Evolutionary conservation across 1,140 invertebrate species (phyloP), one percentile per base, ranked within the genome.

Genomic region (Drosophila murphyi): DNA sequence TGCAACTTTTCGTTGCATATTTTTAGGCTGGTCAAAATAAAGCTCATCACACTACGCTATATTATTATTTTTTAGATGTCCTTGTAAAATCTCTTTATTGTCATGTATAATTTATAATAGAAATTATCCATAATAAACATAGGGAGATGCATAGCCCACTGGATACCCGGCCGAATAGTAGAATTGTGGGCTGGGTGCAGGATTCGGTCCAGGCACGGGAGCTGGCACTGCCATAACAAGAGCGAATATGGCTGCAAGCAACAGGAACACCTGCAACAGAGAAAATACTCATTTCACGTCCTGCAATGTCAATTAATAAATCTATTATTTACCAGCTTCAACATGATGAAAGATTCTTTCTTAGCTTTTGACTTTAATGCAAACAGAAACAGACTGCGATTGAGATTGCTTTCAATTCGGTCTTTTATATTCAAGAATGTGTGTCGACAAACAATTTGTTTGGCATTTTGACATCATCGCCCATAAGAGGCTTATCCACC

Each of bases 81-180:
- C 10, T 35, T 48, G 1, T 52, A 43, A 54, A 3, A 28, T 12
- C 20, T 77, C 10, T 77, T 78, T 78, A 71, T 78, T 78, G 6
- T 45, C 7, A 43, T 5, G 20, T 20, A 20, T 20, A 10, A 70
- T 31, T 8, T 7, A 60, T 51, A 10, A n/a, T 5, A 4, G 4
- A 43, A 43, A 8, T 86, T 45, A 89, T 7, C 82, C 86, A 59
- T 90, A 87, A 68, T 80, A 90, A 47, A 82, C 71, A 63, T 90
- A 90, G 2, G 88, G 83, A 0, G 83, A 91, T 5, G 69, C 60
- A 8, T 90, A 90, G 10, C 54, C 82, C 37, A 85, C 67, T n/a
- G 89, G 89, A 56, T 91, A 91, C 10, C 68, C 80, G 1, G 74
- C 67, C 5, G 82, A 72, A 72, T 90, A 90, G 29, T 77, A 29